Base-by-base conservation (phyloP, 2,797 vertebrate species). In the Rhinophrynus dorsalis region DNA sequence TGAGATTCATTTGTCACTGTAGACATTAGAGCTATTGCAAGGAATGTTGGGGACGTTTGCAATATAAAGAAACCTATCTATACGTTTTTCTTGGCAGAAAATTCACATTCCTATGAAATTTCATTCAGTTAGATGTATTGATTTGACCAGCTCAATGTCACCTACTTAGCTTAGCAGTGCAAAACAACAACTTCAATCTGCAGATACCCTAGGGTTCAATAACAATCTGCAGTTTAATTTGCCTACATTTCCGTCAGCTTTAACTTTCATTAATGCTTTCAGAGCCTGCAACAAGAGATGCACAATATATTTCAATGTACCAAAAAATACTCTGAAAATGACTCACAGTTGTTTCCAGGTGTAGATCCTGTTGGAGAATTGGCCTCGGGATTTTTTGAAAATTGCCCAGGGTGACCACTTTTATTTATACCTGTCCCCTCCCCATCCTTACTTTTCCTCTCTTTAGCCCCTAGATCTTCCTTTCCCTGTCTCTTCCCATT, bases 91-190 rank as follows among this genome's bases (percentile, higher is more conserved):
- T 65, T 73, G 62, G 70, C 70, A 52, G 6, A n/a, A 2, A 11
- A 26, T 73, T 66, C 45, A 73, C 44, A 59, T 45, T 45, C 45
- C 62, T 44, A 45, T 52, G n/a, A 48, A 64, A 64, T 72, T 50
- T 64, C 15, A 32, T 48, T 55, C 33, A 71, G 64, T 72, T 58
- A 72, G 20, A 58, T 72, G 12, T 58, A 40, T 65, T 65, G 69
- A 72, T 72, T 48, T 54, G 51, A 13, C 50, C 60, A 64, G 32
- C 42, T 58, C 57, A 64, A 64, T 58, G 51, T 57, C 60, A 71
- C 20, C 37, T 64, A 64, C 18, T 64, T 2, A 40, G 21, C 17
- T n/a, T n/a, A 47, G 40, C 27, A 37, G 10, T 21, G 20, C 21
- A 33, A 47, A 72, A 17, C 26, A 58, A 33, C 42, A 21, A n/a